Conservation (phyloP, 2,888 invertebrate species). For the Melanargia galathea region DNA sequence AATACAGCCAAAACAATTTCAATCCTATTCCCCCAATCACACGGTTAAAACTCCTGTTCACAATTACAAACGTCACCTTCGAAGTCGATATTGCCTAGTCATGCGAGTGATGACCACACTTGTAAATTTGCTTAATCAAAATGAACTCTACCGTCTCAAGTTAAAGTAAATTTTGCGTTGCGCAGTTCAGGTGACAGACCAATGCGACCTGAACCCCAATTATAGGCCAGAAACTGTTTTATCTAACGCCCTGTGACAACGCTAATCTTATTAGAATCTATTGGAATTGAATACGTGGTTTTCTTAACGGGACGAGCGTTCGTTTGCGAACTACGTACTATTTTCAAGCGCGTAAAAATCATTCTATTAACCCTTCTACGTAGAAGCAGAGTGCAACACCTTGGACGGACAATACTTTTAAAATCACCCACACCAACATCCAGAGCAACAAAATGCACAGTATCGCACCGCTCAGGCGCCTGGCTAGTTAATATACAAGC, state of each 20-base stretch:
- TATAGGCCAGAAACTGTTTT: constrained; percentile 82
- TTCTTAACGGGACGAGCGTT: constrained; percentile 50
- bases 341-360: not conserved
- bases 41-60: constrained; percentile 30
- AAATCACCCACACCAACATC: too few species aligned
- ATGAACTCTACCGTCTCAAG: constrained; percentile 46
- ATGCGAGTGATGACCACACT: constrained; percentile 79
- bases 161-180: constrained; percentile 50
- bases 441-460: too few species aligned
- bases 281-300: constrained; percentile 71
- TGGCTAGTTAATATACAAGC: too few species aligned
- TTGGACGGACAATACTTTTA: too few species aligned
- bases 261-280: constrained; percentile 81
- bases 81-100: constrained; percentile 80
- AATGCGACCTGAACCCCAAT: constrained; percentile 68
- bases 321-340: too few species aligned
- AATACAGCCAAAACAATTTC: constrained; percentile 42
- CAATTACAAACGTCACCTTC: constrained; percentile 55
- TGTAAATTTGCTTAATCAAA: constrained; percentile 44
- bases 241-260: constrained; percentile 80
- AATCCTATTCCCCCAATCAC: constrained; percentile 43
- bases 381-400: too few species aligned
- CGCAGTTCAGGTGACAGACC: constrained; percentile 1
- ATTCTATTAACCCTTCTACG: not conserved
- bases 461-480: too few species aligned